A percentile compares a stretch with the other conserved stretches of the same genome.
Evolutionary conservation across 1,140 invertebrate genomes (phyloP).

Genomic region (Macrocentrus cingulum): DNA sequence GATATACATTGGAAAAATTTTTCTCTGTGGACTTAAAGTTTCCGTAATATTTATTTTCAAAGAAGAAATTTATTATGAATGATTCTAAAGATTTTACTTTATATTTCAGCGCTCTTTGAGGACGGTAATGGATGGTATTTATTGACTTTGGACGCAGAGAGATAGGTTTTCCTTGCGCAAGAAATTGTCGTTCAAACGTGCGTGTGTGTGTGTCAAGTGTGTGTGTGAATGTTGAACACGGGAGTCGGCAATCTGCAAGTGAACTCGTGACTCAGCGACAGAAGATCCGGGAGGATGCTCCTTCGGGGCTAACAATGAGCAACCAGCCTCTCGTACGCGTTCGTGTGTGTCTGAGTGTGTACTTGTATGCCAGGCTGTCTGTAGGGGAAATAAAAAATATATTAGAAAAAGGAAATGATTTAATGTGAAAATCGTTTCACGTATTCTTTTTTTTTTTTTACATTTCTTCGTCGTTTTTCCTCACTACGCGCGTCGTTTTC

Average conservation of each 20-base stretch:
- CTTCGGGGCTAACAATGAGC: conserved; percentile 25
- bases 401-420: neutral
- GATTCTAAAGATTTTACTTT: neutral
- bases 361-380: neutral
- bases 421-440: too few species aligned
- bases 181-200: conserved; percentile 2
- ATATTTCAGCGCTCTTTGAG: too few species aligned
- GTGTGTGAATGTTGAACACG: conserved; percentile 8
- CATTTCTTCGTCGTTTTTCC: too few species aligned
- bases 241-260: conserved; percentile 13
- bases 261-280: conserved; percentile 24
- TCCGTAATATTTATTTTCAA: too few species aligned
- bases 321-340: neutral
- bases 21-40: too few species aligned
- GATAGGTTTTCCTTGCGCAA: conserved; percentile 7
- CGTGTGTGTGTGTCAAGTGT: neutral
- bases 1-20: too few species aligned
- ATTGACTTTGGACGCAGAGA: neutral
- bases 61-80: too few species aligned
- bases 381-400: neutral
- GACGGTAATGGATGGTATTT: too few species aligned
- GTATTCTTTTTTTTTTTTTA: neutral
- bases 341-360: neutral
- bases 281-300: conserved; percentile 28
- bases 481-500: too few species aligned